Evolutionary conservation across 2,113 vertebrate genomes (phyloP), one percentile per base, ranked within the genome.

Genomic region (Spheniscus mendiculus): DNA sequence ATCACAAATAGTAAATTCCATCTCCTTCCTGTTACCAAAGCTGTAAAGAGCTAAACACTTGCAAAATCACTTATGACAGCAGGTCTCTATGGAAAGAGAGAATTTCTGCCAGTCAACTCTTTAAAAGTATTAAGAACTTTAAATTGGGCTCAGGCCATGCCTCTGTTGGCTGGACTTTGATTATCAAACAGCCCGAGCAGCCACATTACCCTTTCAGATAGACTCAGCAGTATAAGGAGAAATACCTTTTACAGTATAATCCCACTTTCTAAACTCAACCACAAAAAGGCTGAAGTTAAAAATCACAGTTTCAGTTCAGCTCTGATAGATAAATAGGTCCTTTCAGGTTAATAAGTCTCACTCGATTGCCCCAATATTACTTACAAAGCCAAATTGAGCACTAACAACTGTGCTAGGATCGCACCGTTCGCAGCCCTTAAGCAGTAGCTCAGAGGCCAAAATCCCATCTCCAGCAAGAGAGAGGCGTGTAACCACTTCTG

Each of bases 351-450:
- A 19, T 22, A 4, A 4, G 21, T 44, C 63, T 70, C 50, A 71
- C 32, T 55, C 1, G 0, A 12, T 18, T 66, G 29, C 65, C 25
- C 15, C 62, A 44, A 1, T 19, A 20, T 61, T 23, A 16, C 11
- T 76, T 55, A 34, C 5, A 63, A 92, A 79, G 42, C 17, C 73
- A 59, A 76, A 59, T 7, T 8, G 42, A 61, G 55, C 38, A 18
- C 19, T 44, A 69, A 40, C 27, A 49, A 34, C 32, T 4, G 2
- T 23, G 53, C 42, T 32, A 16, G 5, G 30, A 71, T 30, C 30
- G 1, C 10, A 7, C 17, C 3, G 0, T 25, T 72, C 36, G 49
- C 56, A 83, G 52, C 21, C 44, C 65, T 49, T 23, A 52, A 30
- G 6, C 16, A 21, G 29, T 29, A 55, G 50, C 62, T 58, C 50